phyloP scores from a whole-genome alignment of 2,888 invertebrate genomes.

The Doris montereyensis region DNA sequence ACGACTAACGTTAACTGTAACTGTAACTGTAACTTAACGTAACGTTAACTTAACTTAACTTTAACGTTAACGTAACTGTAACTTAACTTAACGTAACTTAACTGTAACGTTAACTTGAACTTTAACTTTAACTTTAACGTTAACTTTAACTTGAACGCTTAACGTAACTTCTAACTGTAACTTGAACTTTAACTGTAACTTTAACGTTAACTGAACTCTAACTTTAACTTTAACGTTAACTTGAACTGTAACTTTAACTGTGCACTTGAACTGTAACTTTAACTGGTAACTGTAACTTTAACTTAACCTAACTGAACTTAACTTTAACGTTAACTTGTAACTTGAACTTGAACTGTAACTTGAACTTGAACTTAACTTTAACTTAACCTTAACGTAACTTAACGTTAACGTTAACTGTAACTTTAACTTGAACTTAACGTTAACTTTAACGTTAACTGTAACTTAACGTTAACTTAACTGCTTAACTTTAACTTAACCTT shows the following conservation, averaged over 20 bases:
- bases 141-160: background rate
- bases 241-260: background rate
- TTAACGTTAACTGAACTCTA: background rate
- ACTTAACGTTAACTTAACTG: constrained; percentile 8
- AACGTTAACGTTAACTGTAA: constrained; percentile 1
- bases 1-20: too few relatives aligned
- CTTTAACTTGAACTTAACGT: constrained; percentile 14
- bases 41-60: background rate
- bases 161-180: background rate
- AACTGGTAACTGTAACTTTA: background rate
- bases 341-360: background rate
- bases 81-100: background rate
- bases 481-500: background rate
- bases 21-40: background rate
- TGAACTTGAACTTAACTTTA: background rate
- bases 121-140: background rate
- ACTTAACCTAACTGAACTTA: background rate
- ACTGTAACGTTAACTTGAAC: background rate
- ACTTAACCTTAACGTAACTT: constrained; percentile 12
- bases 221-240: background rate
- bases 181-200: background rate
- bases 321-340: constrained; percentile 21
- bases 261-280: background rate
- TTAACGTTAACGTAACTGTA: background rate
- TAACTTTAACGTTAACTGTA: background rate